These are phyloP conservation scores for Globia sparganii DNA, from an alignment of 2,888 invertebrate species.

Conservation along the genomic window DNA sequence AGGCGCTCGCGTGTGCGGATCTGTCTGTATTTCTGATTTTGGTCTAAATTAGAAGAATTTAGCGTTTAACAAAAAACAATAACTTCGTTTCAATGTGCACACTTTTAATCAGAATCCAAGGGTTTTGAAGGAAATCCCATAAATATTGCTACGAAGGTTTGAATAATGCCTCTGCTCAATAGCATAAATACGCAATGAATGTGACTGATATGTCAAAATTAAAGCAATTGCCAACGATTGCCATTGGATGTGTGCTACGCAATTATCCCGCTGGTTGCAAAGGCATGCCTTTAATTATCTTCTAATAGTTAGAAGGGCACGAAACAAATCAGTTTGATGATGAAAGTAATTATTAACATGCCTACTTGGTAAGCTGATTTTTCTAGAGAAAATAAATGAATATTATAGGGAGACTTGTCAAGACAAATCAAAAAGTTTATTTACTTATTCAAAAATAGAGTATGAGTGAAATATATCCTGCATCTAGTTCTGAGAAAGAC, in stretches of 20 bases:
- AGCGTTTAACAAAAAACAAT: not conserved
- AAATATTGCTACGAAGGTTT: not conserved
- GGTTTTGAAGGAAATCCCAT: not conserved
- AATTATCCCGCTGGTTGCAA: not conserved
- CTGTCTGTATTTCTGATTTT: constrained; percentile 67
- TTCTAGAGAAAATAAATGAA: not conserved
- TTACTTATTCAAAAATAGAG: not conserved
- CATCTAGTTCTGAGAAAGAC: not conserved
- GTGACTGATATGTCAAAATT: not conserved
- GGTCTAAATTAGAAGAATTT: constrained; percentile 42
- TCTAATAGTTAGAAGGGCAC: too few species aligned
- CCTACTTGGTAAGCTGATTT: not conserved
- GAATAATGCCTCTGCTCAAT: not conserved
- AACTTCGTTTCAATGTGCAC: too few species aligned
- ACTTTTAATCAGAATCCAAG: not conserved
- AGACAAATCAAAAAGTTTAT: not conserved
- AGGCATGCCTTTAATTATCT: not conserved
- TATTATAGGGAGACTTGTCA: not conserved
- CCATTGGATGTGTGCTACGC: too few species aligned
- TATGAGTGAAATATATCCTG: not conserved
- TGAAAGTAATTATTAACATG: too few species aligned
- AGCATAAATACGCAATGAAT: too few species aligned
- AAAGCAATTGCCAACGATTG: not conserved
- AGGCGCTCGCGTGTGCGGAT: constrained; percentile 79
- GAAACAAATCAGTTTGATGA: not conserved